Evolutionary conservation across 2,888 invertebrate genomes (phyloP).

Genomic region (Tetragonisca angustula): DNA sequence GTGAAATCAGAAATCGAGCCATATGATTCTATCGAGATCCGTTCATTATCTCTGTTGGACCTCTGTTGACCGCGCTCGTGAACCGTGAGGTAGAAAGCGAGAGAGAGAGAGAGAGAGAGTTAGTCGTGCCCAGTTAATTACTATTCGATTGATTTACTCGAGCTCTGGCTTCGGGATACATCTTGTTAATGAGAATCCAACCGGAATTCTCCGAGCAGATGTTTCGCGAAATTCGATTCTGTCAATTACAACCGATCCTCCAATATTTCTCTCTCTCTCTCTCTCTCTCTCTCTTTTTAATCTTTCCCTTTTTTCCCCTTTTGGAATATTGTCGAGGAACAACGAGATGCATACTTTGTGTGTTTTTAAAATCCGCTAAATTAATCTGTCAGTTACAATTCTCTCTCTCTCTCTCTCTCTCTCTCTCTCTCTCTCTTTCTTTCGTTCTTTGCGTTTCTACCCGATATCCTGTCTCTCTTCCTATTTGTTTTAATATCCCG

Average conservation of each 20-base stretch:
- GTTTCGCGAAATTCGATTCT: slow-evolving; percentile 58
- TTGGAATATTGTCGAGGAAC: neutral
- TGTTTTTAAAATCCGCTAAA: too few relatives aligned
- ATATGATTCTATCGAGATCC: slow-evolving; percentile 63
- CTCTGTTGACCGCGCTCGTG: slow-evolving; percentile 31
- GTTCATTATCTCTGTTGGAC: slow-evolving; percentile 36
- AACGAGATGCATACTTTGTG: neutral
- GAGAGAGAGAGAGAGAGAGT: slow-evolving; percentile 8
- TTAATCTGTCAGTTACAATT: too few relatives aligned
- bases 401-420: too few relatives aligned
- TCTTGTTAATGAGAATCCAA: slow-evolving; percentile 69
- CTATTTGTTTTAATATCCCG: too few relatives aligned
- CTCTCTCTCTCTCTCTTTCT: too few relatives aligned
- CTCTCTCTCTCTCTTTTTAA: neutral
- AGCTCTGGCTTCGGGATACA: slow-evolving; percentile 59
- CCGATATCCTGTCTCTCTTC: too few relatives aligned
- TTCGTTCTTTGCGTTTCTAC: too few relatives aligned
- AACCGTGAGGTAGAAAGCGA: slow-evolving; percentile 31
- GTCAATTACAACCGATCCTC: slow-evolving; percentile 39
- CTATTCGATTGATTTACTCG: slow-evolving; percentile 79
- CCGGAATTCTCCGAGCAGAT: slow-evolving; percentile 42
- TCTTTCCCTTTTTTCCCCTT: slow-evolving; percentile 6
- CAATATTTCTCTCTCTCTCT: neutral
- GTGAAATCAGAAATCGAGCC: slow-evolving; percentile 55
- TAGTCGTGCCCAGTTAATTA: slow-evolving; percentile 74